A percentile compares a stretch with the other conserved stretches of the same genome.
phyloP scores from a whole-genome alignment of 1,140 invertebrate species.

The Drosophila bocqueti region DNA sequence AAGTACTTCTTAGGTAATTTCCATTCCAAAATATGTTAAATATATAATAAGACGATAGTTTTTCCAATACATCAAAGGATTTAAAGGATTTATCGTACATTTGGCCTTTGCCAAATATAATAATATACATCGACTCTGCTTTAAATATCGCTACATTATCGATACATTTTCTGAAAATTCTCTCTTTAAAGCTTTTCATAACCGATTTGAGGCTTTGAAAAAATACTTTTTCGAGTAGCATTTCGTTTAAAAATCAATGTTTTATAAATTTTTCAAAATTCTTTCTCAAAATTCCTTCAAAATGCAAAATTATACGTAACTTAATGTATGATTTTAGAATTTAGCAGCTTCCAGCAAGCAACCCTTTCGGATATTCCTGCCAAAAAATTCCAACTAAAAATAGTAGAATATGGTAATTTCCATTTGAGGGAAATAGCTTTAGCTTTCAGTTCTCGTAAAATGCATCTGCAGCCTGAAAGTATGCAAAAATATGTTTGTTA shows the following conservation, averaged over 20 bases:
- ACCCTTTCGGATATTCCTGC: neutral
- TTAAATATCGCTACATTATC: neutral
- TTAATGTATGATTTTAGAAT: neutral
- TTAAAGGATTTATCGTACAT: no score
- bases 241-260: constrained; percentile 15
- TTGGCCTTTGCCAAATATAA: no score
- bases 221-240: constrained; percentile 13
- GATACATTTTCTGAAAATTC: no score
- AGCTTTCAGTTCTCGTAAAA: no score
- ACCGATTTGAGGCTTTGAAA: neutral
- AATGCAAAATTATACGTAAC: constrained; percentile 10
- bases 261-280: neutral
- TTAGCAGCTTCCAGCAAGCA: neutral
- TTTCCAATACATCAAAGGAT: no score
- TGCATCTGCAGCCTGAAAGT: constrained; percentile 23
- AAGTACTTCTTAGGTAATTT: no score
- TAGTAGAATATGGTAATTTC: neutral
- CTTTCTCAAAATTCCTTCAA: neutral
- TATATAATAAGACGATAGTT: no score
- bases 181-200: neutral
- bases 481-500: constrained; percentile 21
- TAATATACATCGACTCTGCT: no score
- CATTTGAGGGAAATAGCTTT: neutral
- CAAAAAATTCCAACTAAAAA: neutral
- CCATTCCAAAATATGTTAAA: neutral